These are phyloP conservation scores for Malacoraja senta DNA, from an alignment of 2,797 vertebrate species.

Conservation along the genomic window DNA sequence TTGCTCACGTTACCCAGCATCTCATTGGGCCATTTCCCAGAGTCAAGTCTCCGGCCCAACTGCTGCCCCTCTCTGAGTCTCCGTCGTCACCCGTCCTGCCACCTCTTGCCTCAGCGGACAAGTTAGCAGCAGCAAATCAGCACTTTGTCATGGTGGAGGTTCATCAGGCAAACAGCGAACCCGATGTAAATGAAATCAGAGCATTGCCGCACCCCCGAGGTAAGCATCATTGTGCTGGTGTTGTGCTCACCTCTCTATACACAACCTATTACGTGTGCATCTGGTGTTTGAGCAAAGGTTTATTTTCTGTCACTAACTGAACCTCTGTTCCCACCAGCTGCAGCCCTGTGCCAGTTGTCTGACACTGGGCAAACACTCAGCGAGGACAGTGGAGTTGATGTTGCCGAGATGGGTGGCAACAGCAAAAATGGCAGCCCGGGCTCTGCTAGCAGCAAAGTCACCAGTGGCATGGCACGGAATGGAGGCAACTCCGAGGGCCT, in stretches of 20 bases:
- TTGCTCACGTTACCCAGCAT: conserved; percentile 68
- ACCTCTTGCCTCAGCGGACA: conserved; percentile 40
- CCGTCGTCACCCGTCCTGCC: neutral
- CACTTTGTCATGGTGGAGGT: conserved; percentile 92
- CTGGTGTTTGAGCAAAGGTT: neutral
- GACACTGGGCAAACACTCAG: conserved; percentile 93
- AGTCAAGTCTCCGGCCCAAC: conserved; percentile 75
- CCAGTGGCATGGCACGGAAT: conserved; percentile 57
- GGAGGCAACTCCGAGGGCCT: conserved; percentile 55
- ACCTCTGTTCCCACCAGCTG: conserved; percentile 57
- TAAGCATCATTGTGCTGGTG: conserved; percentile 51
- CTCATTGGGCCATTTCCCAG: conserved; percentile 82
- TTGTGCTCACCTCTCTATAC: neutral
- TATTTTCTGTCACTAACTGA: conserved; percentile 40
- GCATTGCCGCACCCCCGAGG: conserved; percentile 83
- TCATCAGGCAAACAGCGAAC: conserved; percentile 83
- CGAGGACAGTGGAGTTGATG: conserved; percentile 93
- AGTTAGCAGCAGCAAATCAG: conserved; percentile 56
- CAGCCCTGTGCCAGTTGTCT: conserved; percentile 84
- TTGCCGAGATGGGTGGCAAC: conserved; percentile 68
- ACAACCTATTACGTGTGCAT: neutral
- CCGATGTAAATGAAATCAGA: conserved; percentile 87
- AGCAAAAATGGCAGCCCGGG: conserved; percentile 67
- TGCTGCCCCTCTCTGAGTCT: conserved; percentile 46
- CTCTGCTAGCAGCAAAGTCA: conserved; percentile 61